Evolutionary conservation across 2,888 invertebrate species (phyloP).

Genomic region (Apamea crenata): DNA sequence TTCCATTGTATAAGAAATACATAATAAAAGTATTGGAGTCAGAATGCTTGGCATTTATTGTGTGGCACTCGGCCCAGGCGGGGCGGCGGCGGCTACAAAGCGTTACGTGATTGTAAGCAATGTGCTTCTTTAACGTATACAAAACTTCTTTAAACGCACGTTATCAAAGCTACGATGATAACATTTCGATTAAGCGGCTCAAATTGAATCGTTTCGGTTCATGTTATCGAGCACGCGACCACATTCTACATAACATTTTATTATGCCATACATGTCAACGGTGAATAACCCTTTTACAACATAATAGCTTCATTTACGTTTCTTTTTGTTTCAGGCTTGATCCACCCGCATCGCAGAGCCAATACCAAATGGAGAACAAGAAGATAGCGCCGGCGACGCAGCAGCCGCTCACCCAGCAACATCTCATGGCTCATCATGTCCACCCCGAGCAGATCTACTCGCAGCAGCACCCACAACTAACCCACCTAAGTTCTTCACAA

Average conservation of each 20-base stretch:
- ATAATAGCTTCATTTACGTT: slow-evolving; percentile 49
- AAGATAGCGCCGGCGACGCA: slow-evolving; percentile 89
- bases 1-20: slow-evolving; percentile 30
- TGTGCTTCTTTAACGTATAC: slow-evolving; percentile 62
- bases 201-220: slow-evolving; percentile 78
- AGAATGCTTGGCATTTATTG: slow-evolving; percentile 37
- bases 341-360: slow-evolving; percentile 92
- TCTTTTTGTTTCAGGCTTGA: slow-evolving; percentile 92
- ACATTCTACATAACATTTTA: slow-evolving; percentile 51
- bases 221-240: slow-evolving; percentile 72
- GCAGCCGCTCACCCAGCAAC: slow-evolving; percentile 89
- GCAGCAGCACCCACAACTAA: slow-evolving; percentile 86
- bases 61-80: slow-evolving; percentile 3
- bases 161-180: slow-evolving; percentile 79
- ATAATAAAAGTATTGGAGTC: slow-evolving; percentile 28
- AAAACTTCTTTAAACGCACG: slow-evolving; percentile 66
- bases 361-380: slow-evolving; percentile 92
- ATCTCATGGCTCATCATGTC: slow-evolving; percentile 87
- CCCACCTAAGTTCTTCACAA: slow-evolving; percentile 83
- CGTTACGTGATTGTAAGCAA: slow-evolving; percentile 72
- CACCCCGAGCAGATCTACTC: slow-evolving; percentile 88
- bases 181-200: slow-evolving; percentile 78
- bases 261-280: slow-evolving; percentile 49
- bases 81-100: slow-evolving; percentile 25
- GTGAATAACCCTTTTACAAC: slow-evolving; percentile 44